A percentile compares a stretch with the other conserved stretches of the same genome.
Evolutionary conservation across 1,140 invertebrate species (phyloP).

Genomic region (Ceratina calcarata): DNA sequence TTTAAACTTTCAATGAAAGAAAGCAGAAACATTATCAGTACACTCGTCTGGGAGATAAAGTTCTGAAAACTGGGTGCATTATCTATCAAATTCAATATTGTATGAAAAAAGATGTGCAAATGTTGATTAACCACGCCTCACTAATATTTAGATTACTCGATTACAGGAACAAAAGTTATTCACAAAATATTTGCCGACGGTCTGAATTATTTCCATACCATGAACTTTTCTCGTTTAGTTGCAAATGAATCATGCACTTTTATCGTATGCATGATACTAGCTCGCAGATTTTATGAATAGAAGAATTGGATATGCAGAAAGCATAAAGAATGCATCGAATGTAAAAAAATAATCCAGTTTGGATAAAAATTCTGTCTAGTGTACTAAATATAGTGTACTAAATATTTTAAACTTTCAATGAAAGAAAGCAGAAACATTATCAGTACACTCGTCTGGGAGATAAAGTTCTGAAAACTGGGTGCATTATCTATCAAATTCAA

Average conservation of each 20-base stretch:
- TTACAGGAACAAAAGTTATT: no score
- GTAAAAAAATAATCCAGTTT: no score
- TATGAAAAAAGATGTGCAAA: background rate
- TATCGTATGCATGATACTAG: no score
- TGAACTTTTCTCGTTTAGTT: no score
- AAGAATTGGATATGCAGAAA: no score
- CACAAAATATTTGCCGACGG: no score
- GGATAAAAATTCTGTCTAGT: no score
- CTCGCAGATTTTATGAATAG: no score
- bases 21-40: background rate
- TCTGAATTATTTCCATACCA: no score
- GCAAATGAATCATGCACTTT: no score
- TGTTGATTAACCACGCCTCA: background rate
- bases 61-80: background rate
- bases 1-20: background rate
- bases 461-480: background rate
- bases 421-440: background rate
- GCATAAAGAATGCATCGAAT: no score
- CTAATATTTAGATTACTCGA: background rate
- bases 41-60: background rate
- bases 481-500: background rate
- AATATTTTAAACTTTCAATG: background rate
- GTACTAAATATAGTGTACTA: no score
- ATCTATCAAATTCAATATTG: background rate
- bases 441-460: background rate